Percentiles rank a stretch among this genome's conserved stretches.
Conservation (phyloP, 2,888 invertebrate species). For the Andrena bicolor region DNA sequence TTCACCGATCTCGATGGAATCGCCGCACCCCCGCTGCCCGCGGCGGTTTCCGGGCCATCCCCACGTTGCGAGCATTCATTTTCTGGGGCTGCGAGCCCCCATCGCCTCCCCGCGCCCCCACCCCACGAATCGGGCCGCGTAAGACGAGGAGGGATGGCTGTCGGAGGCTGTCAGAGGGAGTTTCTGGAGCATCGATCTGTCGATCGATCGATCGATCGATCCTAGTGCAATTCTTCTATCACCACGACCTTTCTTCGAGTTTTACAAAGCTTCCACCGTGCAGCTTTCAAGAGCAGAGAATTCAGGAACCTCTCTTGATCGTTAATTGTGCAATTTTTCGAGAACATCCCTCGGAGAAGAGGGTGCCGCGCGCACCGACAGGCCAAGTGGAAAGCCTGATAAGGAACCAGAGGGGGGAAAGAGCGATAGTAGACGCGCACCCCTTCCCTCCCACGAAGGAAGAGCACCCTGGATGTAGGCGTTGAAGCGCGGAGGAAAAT, state of each 20-base stretch:
- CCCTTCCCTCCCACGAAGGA: neutral
- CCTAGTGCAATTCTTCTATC: neutral
- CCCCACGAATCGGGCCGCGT: neutral
- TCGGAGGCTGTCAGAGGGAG: neutral
- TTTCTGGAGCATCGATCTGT: neutral
- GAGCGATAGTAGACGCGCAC: neutral
- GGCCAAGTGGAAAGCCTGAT: conserved; percentile 29
- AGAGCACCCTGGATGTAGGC: conserved; percentile 38
- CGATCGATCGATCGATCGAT: neutral
- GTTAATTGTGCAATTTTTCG: conserved; percentile 3
- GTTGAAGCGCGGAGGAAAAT: conserved; percentile 72
- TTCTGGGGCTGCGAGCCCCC: neutral
- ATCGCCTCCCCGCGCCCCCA: neutral
- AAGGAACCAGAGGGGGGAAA: conserved; percentile 7
- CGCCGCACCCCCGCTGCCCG: conserved; percentile 20
- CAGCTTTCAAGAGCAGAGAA: too few relatives aligned
- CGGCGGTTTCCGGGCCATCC: conserved; percentile 24
- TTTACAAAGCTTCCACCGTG: too few relatives aligned
- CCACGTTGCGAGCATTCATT: conserved; percentile 29
- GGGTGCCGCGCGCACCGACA: neutral
- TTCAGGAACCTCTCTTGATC: neutral
- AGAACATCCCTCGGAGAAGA: neutral
- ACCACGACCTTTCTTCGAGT: too few relatives aligned
- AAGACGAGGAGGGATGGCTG: neutral
- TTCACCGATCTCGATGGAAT: conserved; percentile 55